A percentile compares a stretch with the other conserved stretches of the same genome.
These are phyloP conservation scores for Agrilus mali DNA, from an alignment of 2,888 invertebrate genomes.

Conservation along the genomic window DNA sequence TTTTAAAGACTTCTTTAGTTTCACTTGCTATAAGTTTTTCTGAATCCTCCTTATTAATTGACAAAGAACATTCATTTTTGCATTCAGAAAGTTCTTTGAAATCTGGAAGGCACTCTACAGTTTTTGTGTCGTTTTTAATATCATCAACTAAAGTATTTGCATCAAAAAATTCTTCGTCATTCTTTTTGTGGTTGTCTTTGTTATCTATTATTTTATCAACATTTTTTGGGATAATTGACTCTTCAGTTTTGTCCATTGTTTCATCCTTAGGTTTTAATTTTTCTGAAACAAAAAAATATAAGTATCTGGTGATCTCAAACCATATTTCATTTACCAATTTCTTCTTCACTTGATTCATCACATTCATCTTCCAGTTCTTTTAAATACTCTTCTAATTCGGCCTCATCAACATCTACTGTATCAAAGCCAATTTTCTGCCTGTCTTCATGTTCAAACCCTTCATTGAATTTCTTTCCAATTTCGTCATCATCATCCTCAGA, in stretches of 20 bases:
- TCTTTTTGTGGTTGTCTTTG: slow-evolving; percentile 1
- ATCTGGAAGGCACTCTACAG: background rate
- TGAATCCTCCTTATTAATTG: background rate
- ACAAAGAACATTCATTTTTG: background rate
- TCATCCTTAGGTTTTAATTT: no score
- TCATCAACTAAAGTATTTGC: background rate
- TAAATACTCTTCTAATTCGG: slow-evolving; percentile 27
- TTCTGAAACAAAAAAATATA: no score
- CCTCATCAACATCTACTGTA: slow-evolving; percentile 27
- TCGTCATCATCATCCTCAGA: background rate
- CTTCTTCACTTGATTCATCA: slow-evolving; percentile 8
- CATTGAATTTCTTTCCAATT: background rate
- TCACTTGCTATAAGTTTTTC: slow-evolving; percentile 1
- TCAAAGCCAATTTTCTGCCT: slow-evolving; percentile 20
- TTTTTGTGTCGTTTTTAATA: slow-evolving; percentile 4
- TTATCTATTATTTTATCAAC: no score
- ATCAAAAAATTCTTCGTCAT: background rate
- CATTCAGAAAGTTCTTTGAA: background rate
- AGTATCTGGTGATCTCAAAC: no score
- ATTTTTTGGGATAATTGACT: no score
- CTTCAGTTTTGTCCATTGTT: no score
- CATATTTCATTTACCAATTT: background rate
- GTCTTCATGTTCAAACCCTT: background rate
- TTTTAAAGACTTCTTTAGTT: slow-evolving; percentile 3
- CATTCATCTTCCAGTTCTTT: slow-evolving; percentile 28